Conservation (phyloP, 2,888 invertebrate genomes). For the Stenotaenia linearis region DNA sequence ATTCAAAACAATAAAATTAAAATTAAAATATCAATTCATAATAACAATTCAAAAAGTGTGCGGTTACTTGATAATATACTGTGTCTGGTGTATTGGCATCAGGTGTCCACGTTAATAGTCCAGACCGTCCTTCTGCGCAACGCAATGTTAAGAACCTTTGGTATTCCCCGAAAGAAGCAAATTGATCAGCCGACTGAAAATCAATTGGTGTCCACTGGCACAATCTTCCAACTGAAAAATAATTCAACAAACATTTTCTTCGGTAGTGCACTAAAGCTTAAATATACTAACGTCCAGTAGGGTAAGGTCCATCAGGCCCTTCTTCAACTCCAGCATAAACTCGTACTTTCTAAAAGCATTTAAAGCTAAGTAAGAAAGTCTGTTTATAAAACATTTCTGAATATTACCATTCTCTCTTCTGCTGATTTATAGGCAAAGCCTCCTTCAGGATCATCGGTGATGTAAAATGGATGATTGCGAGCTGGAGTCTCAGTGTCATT, state of each 20-base stretch:
- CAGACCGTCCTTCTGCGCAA: slow-evolving; percentile 64
- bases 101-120: slow-evolving; percentile 76
- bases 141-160: slow-evolving; percentile 74
- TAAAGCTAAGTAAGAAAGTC: not conserved
- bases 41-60: too few relatives aligned
- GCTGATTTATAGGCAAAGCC: slow-evolving; percentile 78
- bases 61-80: slow-evolving; percentile 78
- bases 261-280: not conserved
- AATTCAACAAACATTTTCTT: not conserved
- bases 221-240: slow-evolving; percentile 60
- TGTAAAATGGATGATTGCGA: slow-evolving; percentile 80
- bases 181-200: slow-evolving; percentile 63
- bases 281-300: slow-evolving; percentile 56
- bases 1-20: not conserved
- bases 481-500: slow-evolving; percentile 70
- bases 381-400: not conserved
- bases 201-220: slow-evolving; percentile 77
- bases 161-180: slow-evolving; percentile 80
- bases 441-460: slow-evolving; percentile 85
- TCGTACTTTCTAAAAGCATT: slow-evolving; percentile 59
- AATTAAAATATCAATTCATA: too few relatives aligned
- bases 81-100: slow-evolving; percentile 79
- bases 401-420: slow-evolving; percentile 69
- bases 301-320: slow-evolving; percentile 61
- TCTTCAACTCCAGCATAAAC: slow-evolving; percentile 76